Base-by-base conservation (phyloP, 2,888 invertebrate species). In the Bedellia somnulentella region DNA sequence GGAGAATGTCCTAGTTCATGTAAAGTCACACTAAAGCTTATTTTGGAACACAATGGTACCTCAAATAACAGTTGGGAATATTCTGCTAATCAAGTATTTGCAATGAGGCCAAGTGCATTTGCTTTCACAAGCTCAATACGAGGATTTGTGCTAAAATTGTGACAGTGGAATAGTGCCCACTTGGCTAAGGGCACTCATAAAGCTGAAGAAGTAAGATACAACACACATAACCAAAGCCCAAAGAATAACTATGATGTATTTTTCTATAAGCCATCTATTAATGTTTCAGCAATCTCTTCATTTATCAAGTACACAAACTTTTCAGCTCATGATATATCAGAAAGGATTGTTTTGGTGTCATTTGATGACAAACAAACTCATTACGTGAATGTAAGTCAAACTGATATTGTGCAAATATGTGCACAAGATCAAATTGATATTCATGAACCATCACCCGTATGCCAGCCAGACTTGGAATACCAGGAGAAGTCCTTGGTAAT, bases 61-160 rank as follows among this genome's bases (percentile, higher is more conserved):
- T 78, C 62, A 4, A 78, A 61, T 47, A 71, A 75, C 0, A 73
- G 81, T 32, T 83, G 83, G 75, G 80, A 82, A 36, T 83, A 85
- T 37, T 71, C 79, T 11, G 81, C 80, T 3, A 66, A 70, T 15
- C 81, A 81, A 44, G 82, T 86, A 27, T 86, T 82, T 47, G 85
- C 86, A 2, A 86, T 88, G 80, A 80, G 79, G 31, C 88, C 89
- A 0, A 84, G 83, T 15, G 78, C 83, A 5, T 81, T 88, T 61
- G 77, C 78, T 3, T 82, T 85, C 42, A 68, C 78, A 38, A 76
- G 79, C 37, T 67, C 77, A 27, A 79, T 86, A 37, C 77, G 82
- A 29, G 89, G 90, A 0, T 90, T 89, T 58, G 85, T 87, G 11
- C 62, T 90, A 42, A 90, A 90, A 70, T 85, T 89, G 58, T 90